Evolutionary conservation across 2,113 vertebrate species (phyloP).

Genomic region (Oplegnathus fasciatus): DNA sequence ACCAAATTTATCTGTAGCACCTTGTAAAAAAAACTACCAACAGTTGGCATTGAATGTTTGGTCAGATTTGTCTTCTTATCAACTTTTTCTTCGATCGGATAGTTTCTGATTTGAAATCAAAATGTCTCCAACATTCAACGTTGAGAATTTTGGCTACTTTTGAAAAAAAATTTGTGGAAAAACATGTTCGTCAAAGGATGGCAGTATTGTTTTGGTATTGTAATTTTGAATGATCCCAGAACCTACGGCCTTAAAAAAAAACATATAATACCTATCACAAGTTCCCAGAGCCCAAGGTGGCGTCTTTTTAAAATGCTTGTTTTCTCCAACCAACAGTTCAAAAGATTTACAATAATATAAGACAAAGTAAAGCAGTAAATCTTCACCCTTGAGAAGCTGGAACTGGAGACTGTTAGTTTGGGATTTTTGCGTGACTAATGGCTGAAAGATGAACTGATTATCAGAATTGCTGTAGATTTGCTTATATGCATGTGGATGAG

Average conservation of each 20-base stretch:
- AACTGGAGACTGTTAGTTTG: too few species aligned
- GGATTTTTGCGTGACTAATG: not conserved
- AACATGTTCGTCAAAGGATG: not conserved
- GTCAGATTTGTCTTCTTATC: not conserved
- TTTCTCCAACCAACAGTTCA: not conserved
- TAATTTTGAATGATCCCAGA: too few species aligned
- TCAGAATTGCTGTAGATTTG: not conserved
- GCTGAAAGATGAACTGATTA: not conserved
- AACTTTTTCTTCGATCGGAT: not conserved
- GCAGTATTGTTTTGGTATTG: not conserved
- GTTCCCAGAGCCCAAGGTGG: not conserved
- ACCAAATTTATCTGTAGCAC: not conserved
- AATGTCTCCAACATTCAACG: not conserved
- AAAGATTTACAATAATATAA: not conserved
- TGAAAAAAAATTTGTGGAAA: too few species aligned
- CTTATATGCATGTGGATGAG: not conserved
- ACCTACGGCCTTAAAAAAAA: too few species aligned
- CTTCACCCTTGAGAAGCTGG: not conserved
- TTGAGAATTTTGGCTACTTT: too few species aligned
- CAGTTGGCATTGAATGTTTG: not conserved
- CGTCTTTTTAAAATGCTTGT: not conserved
- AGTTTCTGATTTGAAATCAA: not conserved
- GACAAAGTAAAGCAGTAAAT: not conserved
- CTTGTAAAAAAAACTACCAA: not conserved
- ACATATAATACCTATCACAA: too few species aligned